These are phyloP conservation scores for Lordiphosa stackelbergi DNA, from an alignment of 1,140 invertebrate species.

Conservation along the genomic window DNA sequence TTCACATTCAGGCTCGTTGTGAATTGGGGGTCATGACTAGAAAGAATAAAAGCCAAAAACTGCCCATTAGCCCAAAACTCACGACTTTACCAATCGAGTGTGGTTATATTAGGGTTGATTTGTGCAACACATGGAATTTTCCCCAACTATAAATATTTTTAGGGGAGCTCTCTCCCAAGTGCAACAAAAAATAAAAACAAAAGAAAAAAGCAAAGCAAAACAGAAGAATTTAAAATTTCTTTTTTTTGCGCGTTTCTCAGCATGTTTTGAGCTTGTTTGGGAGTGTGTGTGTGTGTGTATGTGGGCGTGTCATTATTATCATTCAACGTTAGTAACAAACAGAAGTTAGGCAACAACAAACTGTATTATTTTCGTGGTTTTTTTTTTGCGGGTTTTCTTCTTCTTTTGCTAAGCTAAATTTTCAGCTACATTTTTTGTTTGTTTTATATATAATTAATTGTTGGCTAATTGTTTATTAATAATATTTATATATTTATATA, in stretches of 20 bases:
- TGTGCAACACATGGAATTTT: no score
- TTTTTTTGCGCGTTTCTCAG: constrained; percentile 33
- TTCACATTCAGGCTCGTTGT: no score
- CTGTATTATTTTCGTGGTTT: constrained; percentile 17
- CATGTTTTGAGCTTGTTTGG: constrained; percentile 2
- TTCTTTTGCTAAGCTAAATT: constrained; percentile 27
- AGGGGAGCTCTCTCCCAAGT: no score
- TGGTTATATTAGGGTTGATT: no score
- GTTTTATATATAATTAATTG: constrained; percentile 24
- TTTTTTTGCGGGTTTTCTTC: constrained; percentile 1
- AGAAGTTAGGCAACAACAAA: constrained; percentile 6
- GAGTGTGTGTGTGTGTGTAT: constrained; percentile 17
- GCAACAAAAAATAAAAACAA: background rate
- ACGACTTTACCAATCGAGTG: no score
- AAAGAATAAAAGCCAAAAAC: no score
- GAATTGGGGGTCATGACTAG: no score
- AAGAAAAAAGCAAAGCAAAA: no score
- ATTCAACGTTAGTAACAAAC: constrained; percentile 14
- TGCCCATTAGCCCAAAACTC: no score
- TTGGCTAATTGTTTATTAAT: constrained; percentile 38
- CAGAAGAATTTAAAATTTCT: constrained; percentile 17
- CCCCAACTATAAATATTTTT: no score
- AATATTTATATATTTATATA: constrained; percentile 13
- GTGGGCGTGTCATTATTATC: constrained; percentile 36
- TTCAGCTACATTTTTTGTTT: constrained; percentile 30